Conservation (phyloP, 64 coral and sea anemone species). For the Actinia tenebrosa region DNA sequence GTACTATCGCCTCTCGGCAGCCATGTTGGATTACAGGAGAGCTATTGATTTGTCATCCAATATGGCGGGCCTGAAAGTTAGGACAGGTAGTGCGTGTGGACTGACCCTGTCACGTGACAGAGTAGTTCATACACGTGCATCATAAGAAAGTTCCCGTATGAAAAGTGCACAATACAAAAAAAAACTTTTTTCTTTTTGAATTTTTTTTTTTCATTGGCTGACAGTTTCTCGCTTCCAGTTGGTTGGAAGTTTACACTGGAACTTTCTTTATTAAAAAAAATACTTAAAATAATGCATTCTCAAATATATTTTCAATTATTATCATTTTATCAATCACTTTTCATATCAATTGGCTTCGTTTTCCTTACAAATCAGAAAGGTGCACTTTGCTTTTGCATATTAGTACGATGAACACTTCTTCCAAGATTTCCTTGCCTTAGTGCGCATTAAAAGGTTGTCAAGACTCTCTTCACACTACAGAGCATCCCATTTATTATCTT, state of each 20-base stretch:
- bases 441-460: background rate
- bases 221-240: background rate
- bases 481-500: background rate
- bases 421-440: too few relatives aligned
- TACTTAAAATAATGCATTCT: too few relatives aligned
- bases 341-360: background rate
- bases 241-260: background rate
- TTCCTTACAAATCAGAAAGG: background rate
- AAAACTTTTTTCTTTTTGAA: too few relatives aligned
- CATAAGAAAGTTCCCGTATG: background rate
- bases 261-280: background rate
- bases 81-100: too few relatives aligned
- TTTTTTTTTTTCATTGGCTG: too few relatives aligned
- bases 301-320: background rate
- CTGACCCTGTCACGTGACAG: background rate
- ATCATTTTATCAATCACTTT: background rate
- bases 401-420: too few relatives aligned
- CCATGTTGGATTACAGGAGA: background rate
- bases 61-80: background rate
- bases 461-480: background rate
- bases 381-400: background rate
- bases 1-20: background rate
- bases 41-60: background rate
- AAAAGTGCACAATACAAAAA: too few relatives aligned
- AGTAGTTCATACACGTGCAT: background rate